Conservation (phyloP, 2,888 invertebrate genomes). For the Allygus modestus region DNA sequence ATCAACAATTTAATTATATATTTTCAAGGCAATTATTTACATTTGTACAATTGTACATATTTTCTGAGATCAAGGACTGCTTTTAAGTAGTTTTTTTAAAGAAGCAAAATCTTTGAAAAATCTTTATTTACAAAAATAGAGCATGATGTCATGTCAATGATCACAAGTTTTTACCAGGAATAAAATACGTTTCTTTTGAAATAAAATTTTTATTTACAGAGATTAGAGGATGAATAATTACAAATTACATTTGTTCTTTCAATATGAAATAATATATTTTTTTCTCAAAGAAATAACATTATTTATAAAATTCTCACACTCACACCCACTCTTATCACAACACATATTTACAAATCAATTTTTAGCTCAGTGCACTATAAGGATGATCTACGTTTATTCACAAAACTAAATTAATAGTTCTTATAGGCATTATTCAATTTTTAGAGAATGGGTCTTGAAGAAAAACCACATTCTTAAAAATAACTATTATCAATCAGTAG, state of each 20-base stretch:
- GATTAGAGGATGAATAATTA: constrained; percentile 31
- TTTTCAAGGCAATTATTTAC: neutral
- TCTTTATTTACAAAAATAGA: neutral
- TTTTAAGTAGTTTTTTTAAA: neutral
- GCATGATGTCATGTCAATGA: neutral
- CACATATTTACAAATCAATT: neutral
- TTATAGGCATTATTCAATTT: neutral
- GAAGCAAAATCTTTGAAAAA: neutral
- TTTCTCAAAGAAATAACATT: constrained; percentile 16
- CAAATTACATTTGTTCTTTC: constrained; percentile 37
- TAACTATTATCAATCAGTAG: neutral
- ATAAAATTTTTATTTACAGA: constrained; percentile 1
- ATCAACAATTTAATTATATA: neutral
- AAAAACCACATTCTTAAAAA: too few species aligned
- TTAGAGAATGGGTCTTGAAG: neutral
- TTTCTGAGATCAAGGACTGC: neutral
- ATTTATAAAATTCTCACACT: neutral
- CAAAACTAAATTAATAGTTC: neutral
- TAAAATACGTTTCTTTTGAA: neutral
- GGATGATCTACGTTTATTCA: neutral
- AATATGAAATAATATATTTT: constrained; percentile 48
- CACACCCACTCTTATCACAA: neutral
- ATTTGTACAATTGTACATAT: constrained; percentile 7
- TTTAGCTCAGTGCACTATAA: constrained; percentile 32
- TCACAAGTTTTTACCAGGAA: neutral